Conservation (phyloP, 2,888 invertebrate genomes). For the Apotomis betuletana region DNA sequence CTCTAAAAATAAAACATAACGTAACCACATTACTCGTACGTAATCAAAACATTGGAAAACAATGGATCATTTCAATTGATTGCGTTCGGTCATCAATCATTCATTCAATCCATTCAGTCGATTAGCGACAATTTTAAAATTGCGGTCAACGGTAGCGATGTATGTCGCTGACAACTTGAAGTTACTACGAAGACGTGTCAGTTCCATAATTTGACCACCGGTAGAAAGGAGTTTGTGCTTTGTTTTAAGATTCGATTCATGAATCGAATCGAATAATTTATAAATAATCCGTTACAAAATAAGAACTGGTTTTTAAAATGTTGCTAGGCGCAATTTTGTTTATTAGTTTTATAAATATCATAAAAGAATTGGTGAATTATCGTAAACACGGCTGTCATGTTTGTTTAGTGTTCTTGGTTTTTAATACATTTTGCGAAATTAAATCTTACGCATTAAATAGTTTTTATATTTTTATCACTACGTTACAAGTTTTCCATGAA, state of each 20-base stretch:
- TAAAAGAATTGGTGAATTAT: constrained; percentile 10
- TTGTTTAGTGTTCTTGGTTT: constrained; percentile 5
- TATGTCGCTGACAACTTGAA: not conserved
- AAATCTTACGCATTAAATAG: not conserved
- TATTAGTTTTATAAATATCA: constrained; percentile 18
- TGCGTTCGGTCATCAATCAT: constrained; percentile 38
- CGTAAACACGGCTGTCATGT: constrained; percentile 11
- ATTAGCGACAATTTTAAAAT: constrained; percentile 17
- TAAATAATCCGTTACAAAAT: constrained; percentile 25
- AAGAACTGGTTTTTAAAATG: constrained; percentile 33
- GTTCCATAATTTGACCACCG: constrained; percentile 2
- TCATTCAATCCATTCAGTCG: constrained; percentile 38
- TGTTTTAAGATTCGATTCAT: constrained; percentile 9
- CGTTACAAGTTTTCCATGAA: too few relatives aligned
- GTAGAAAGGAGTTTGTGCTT: constrained; percentile 19
- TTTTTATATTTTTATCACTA: not conserved
- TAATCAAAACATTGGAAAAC: constrained; percentile 38
- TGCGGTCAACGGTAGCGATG: constrained; percentile 9
- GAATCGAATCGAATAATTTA: constrained; percentile 30
- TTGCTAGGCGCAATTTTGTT: constrained; percentile 24
- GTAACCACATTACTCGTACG: constrained; percentile 22
- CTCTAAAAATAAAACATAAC: constrained; percentile 20
- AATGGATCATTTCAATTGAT: constrained; percentile 42
- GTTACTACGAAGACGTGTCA: constrained; percentile 16
- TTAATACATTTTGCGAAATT: constrained; percentile 1